Percentiles rank a stretch among this genome's conserved stretches.
phyloP scores from a whole-genome alignment of 2,113 vertebrate species.

The Rhegmatorhina hoffmannsi region DNA sequence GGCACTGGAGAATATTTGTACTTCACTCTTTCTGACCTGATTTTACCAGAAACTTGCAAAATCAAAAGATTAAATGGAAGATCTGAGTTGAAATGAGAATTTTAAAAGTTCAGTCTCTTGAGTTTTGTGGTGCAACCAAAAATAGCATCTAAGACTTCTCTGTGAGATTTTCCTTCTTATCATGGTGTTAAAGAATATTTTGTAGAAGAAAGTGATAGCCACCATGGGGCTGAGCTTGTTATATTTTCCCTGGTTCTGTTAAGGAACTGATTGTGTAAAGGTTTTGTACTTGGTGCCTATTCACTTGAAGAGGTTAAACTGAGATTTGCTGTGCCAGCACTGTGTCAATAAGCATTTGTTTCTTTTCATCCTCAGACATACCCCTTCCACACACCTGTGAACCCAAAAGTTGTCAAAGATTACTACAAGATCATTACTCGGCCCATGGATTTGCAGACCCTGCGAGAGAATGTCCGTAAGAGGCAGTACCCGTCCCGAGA shows the following conservation, averaged over 20 bases:
- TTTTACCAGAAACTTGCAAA: neutral
- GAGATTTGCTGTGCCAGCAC: neutral
- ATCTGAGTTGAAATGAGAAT: neutral
- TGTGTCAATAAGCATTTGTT: neutral
- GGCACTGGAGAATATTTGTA: neutral
- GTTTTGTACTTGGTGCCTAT: neutral
- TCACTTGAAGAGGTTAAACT: neutral
- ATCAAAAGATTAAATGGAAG: neutral
- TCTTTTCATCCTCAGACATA: slow-evolving; percentile 82
- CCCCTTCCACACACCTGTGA: slow-evolving; percentile 96
- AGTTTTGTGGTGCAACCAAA: neutral
- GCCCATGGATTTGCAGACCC: slow-evolving; percentile 96
- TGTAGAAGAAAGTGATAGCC: neutral
- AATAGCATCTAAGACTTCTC: neutral
- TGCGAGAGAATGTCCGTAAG: slow-evolving; percentile 95
- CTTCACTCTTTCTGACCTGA: neutral
- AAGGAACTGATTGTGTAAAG: neutral
- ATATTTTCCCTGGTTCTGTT: neutral
- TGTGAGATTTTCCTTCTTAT: neutral
- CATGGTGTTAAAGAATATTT: neutral
- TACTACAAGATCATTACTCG: slow-evolving; percentile 97
- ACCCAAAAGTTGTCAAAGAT: slow-evolving; percentile 95
- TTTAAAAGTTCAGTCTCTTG: neutral
- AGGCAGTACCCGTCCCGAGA: slow-evolving; percentile 93
- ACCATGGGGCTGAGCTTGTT: fast-evolving